phyloP scores from a whole-genome alignment of 2,888 invertebrate species.

The Ptychoptera contaminata region DNA sequence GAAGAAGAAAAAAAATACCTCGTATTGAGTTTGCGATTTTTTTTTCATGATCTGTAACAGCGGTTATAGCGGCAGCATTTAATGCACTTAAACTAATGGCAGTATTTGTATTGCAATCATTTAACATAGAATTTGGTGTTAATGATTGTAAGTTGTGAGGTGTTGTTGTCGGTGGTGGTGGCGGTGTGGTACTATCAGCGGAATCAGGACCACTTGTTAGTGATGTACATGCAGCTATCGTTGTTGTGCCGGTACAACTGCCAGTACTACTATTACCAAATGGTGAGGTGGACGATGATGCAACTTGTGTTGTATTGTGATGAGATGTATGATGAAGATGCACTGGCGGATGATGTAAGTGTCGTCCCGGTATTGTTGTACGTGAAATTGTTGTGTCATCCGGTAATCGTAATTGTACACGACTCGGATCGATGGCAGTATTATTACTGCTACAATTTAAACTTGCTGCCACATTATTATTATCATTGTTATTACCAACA shows the following conservation, averaged over 20 bases:
- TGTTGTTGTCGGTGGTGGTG: constrained; percentile 15
- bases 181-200: constrained; percentile 20
- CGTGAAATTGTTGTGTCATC: constrained; percentile 17
- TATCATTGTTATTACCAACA: not conserved
- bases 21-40: constrained; percentile 20
- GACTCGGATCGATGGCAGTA: not conserved
- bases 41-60: constrained; percentile 15
- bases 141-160: constrained; percentile 11
- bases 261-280: not conserved
- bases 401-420: constrained; percentile 13
- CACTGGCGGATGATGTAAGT: no score
- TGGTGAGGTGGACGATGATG: constrained; percentile 10
- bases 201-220: constrained; percentile 13
- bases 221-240: constrained; percentile 1
- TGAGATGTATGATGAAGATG: no score
- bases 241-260: constrained; percentile 1
- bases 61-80: not conserved
- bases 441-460: not conserved
- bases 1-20: constrained; percentile 12
- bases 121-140: constrained; percentile 4
- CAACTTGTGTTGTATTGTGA: constrained; percentile 3
- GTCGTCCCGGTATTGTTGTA: not conserved
- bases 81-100: not conserved
- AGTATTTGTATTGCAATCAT: constrained; percentile 1
- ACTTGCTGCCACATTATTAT: no score